These are phyloP conservation scores for Arizona elegans DNA, from an alignment of 2,113 vertebrate genomes.

Conservation along the genomic window DNA sequence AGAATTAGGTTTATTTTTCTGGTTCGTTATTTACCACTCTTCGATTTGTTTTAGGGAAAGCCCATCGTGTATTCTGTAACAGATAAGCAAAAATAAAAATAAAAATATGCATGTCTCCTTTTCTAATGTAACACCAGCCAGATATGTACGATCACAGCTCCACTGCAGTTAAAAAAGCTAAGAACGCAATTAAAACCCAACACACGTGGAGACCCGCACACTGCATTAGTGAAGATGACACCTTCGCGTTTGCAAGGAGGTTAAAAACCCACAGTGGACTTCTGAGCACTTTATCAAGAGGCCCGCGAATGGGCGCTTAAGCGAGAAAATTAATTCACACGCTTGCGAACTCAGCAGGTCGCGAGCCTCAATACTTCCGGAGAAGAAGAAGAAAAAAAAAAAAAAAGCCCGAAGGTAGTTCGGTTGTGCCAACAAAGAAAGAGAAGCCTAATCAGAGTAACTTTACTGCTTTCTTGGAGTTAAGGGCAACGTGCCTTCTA, in stretches of 20 bases:
- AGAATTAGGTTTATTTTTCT: background rate
- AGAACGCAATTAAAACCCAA: background rate
- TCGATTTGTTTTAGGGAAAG: background rate
- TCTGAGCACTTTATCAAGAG: background rate
- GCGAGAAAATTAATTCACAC: background rate
- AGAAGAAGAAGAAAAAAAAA: background rate
- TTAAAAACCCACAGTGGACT: background rate
- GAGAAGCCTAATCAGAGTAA: background rate
- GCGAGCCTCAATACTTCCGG: background rate
- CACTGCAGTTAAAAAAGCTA: background rate
- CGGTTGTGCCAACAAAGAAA: background rate
- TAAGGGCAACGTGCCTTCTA: background rate
- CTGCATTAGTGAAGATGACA: background rate
- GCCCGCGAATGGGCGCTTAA: background rate
- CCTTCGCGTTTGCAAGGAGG: background rate
- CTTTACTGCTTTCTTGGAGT: background rate
- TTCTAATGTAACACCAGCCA: background rate
- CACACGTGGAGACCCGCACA: background rate
- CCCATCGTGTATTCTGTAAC: background rate
- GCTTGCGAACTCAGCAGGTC: background rate
- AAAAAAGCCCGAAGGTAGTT: background rate
- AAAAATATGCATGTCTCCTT: background rate
- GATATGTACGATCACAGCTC: background rate
- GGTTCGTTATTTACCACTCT: background rate
- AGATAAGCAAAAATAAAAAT: background rate